Conservation (phyloP, 2,113 vertebrate species). For the Megalops atlanticus region DNA sequence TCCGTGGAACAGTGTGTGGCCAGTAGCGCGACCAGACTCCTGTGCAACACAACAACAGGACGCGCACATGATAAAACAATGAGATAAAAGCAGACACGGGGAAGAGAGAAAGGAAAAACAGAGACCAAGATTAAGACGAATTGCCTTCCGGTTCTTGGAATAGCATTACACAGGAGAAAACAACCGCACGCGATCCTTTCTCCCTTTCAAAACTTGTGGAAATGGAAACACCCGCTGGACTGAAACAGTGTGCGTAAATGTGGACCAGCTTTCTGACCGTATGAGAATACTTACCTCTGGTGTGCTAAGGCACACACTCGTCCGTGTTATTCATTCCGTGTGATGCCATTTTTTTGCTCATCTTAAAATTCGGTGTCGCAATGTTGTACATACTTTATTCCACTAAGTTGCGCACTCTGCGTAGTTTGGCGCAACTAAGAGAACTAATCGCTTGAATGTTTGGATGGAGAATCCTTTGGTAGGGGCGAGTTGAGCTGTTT, state of each 20-base stretch:
- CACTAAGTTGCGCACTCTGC: not conserved
- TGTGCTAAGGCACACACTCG: not conserved
- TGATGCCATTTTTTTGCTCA: not conserved
- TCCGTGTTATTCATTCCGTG: not conserved
- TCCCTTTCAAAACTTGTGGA: slow-evolving; percentile 15
- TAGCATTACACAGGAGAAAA: slow-evolving; percentile 4
- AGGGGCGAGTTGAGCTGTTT: slow-evolving; percentile 13
- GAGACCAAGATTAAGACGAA: not conserved
- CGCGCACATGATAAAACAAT: slow-evolving; percentile 13
- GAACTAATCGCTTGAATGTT: not conserved
- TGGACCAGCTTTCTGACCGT: not conserved
- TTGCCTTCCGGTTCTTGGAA: not conserved
- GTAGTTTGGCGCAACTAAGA: not conserved
- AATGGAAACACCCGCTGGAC: not conserved
- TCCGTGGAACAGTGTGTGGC: slow-evolving; percentile 38
- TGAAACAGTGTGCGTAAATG: not conserved
- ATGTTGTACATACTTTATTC: not conserved
- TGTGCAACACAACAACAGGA: slow-evolving; percentile 32
- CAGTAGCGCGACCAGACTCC: slow-evolving; percentile 34
- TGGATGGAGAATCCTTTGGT: not conserved
- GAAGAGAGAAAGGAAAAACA: not conserved
- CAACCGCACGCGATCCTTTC: slow-evolving; percentile 7
- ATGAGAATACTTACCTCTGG: not conserved
- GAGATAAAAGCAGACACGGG: slow-evolving; percentile 15
- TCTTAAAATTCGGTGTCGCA: not conserved